Conservation (phyloP, 2,797 vertebrate genomes). For the Semotilus atromaculatus region DNA sequence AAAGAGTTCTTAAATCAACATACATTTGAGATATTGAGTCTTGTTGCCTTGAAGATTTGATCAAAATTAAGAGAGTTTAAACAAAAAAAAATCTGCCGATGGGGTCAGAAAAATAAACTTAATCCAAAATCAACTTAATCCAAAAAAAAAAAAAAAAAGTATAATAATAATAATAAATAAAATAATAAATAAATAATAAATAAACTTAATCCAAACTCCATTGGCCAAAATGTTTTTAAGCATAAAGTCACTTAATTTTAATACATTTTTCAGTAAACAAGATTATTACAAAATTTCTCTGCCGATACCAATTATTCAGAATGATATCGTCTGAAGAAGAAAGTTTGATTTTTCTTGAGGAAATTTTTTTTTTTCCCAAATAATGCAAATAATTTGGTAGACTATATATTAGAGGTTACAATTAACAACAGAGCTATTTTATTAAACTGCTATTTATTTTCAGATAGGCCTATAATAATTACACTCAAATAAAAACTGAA, state of each 20-base stretch:
- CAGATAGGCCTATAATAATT: not conserved
- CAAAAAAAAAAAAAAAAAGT: too few relatives aligned
- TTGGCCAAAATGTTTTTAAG: not conserved
- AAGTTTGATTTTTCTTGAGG: too few relatives aligned
- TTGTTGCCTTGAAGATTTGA: not conserved
- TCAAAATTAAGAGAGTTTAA: not conserved
- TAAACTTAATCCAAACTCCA: too few relatives aligned
- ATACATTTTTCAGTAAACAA: not conserved
- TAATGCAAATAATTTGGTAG: too few relatives aligned
- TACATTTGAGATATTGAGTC: not conserved
- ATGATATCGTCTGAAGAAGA: not conserved
- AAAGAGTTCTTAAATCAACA: not conserved
- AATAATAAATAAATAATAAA: too few relatives aligned
- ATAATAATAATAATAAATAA: too few relatives aligned
- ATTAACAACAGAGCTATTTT: not conserved
- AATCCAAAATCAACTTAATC: too few relatives aligned
- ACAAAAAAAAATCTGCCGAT: not conserved
- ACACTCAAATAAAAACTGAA: not conserved
- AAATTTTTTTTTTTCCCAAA: too few relatives aligned
- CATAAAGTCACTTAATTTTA: not conserved
- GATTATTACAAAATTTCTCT: not conserved
- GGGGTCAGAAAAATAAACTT: too few relatives aligned
- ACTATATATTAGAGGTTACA: not conserved
- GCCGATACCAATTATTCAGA: not conserved
- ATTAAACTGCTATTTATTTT: not conserved